Evolutionary conservation across 2,113 vertebrate genomes (phyloP).

Genomic region (Lepidiolamprologus cunningtoni): DNA sequence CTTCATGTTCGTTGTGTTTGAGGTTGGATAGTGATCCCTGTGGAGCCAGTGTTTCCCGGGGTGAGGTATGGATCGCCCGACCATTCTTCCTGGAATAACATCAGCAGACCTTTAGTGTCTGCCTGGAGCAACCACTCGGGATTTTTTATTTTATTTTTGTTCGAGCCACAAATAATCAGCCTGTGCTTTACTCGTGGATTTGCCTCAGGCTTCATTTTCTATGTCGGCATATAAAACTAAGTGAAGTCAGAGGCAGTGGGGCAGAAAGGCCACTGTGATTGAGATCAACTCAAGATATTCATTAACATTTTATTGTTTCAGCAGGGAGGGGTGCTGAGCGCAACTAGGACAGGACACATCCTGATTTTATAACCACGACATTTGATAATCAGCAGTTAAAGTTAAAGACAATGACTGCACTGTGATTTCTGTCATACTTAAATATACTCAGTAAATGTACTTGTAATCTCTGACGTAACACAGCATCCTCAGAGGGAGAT

Average conservation of each 20-base stretch:
- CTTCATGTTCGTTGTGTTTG: neutral
- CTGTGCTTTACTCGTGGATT: neutral
- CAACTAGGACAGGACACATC: neutral
- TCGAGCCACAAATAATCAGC: neutral
- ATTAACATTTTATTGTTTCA: neutral
- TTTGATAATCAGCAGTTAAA: neutral
- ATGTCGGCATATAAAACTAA: neutral
- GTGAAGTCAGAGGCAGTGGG: neutral
- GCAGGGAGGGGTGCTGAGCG: neutral
- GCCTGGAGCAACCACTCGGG: neutral
- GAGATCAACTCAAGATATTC: neutral
- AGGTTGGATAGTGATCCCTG: neutral
- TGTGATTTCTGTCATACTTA: neutral
- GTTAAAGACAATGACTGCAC: neutral
- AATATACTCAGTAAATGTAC: neutral
- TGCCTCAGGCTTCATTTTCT: constrained; percentile 1
- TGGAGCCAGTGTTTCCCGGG: neutral
- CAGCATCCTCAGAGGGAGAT: neutral
- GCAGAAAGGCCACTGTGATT: neutral
- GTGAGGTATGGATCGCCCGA: neutral
- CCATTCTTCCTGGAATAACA: neutral
- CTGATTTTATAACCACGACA: neutral
- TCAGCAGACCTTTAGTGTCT: neutral
- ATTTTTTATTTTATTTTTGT: neutral
- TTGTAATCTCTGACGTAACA: neutral